Evolutionary conservation across 2,888 invertebrate genomes (phyloP), one percentile per base, ranked within the genome.

Genomic region (Lithophane semibrunnea): DNA sequence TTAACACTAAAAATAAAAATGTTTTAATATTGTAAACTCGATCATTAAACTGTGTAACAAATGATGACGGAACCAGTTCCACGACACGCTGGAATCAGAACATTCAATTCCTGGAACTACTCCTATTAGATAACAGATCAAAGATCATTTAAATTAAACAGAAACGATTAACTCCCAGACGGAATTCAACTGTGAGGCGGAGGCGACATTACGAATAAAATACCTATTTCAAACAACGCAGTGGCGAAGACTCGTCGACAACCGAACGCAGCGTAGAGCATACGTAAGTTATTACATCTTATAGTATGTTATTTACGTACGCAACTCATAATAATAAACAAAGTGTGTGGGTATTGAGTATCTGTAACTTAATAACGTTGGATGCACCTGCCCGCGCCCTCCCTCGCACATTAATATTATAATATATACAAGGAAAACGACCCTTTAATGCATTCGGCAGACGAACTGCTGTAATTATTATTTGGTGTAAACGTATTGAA

Each of bases 401-500:
- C 93, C 90, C 92, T 90, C 91, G 75, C 90, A 86, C 92, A 93
- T 95, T 94, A 93, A 94, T 91, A 94, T 94, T 94, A 92, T 94
- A 96, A 95, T 95, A 91, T 94, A 95, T 95, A 92, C 95, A 90
- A 91, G 90, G 92, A 93, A 93, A 93, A 90, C 88, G 93, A 91
- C 92, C 93, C 94, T 93, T 91, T 93, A 94, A 94, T 94, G 92
- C 93, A 93, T 94, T 94, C 94, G 92, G 91, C 92, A 92, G 94
- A 94, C 91, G 93, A 92, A 93, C 92, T 92, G 89, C 88, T 86
- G 93, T 95, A 95, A 95, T 96, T 95, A 96, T 95, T 94, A 95
- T 96, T 96, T 94, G 94, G 96, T 96, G 95, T 94, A 95, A 96
- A 95, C 92, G 95, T 95, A 96, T 95, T 94, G 95, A 95, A 95